Percentiles rank a stretch among this genome's conserved stretches.
phyloP scores from a whole-genome alignment of 2,888 invertebrate species.

The Drosophila mimica region DNA sequence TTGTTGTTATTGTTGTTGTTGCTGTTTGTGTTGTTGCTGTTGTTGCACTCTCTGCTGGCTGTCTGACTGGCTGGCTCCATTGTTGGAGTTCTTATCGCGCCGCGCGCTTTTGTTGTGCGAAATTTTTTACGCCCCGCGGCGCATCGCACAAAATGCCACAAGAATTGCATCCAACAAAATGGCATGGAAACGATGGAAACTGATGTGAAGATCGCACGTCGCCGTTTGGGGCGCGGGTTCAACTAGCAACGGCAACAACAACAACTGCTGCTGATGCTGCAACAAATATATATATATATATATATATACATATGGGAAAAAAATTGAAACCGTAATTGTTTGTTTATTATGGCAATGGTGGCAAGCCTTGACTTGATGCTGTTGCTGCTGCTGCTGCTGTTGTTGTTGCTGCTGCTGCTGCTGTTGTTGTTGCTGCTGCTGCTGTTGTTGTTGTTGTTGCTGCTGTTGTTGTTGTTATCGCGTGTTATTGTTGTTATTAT shows the following conservation, averaged over 20 bases:
- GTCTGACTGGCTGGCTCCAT: constrained; percentile 43
- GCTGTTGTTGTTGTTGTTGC: constrained; percentile 37
- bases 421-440: constrained; percentile 38
- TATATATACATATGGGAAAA: constrained; percentile 12
- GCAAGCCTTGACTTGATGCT: constrained; percentile 33
- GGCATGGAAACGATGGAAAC: constrained; percentile 46
- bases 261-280: constrained; percentile 15
- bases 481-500: constrained; percentile 55
- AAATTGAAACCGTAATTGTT: constrained; percentile 80
- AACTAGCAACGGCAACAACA: constrained; percentile 35
- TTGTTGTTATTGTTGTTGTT: constrained; percentile 22
- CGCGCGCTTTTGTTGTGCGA: constrained; percentile 67
- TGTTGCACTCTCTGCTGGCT: not conserved
- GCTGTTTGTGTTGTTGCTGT: constrained; percentile 8
- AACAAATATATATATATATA: not conserved
- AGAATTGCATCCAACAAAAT: constrained; percentile 49
- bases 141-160: constrained; percentile 65
- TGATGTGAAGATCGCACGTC: constrained; percentile 48
- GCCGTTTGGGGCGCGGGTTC: constrained; percentile 47
- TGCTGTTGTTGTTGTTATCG: constrained; percentile 41
- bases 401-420: not conserved
- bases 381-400: constrained; percentile 25
- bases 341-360: constrained; percentile 77
- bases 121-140: constrained; percentile 69
- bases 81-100: constrained; percentile 70